Evolutionary conservation across 2,888 invertebrate species (phyloP), one percentile per base, ranked within the genome.

Genomic region (Xanthia togata): DNA sequence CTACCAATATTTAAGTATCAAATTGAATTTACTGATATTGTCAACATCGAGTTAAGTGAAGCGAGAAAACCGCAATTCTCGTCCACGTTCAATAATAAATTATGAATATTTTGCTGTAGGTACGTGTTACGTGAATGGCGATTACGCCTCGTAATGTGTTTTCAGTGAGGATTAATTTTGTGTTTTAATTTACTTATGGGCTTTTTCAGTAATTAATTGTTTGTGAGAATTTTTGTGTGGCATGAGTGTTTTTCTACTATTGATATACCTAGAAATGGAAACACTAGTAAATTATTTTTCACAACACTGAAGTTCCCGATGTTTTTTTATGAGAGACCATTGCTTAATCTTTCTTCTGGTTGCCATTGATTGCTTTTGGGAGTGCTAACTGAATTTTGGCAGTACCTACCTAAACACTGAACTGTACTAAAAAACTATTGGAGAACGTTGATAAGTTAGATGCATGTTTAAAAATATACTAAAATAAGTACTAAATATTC

Each of bases 51-150:
- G 57, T 74, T 68, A 75, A 74, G 62, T 59, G 53, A 70, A 60
- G 67, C 59, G 82, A 14, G 71, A 76, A 83, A 86, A 82, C 83
- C 23, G 71, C 79, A 78, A 72, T 79, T 23, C 62, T 79, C 69
- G 60, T 83, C 76, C 38, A 41, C 23, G 44, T 73, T 31, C 68
- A 81, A 85, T 77, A 79, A 85, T 81, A 73, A 72, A 72, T 85
- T 85, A 85, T 90, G 76, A 67, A 85, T 86, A 86, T 87, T 85
- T 81, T 47, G 71, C 74, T 82, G 73, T n/a, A n/a, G n/a, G n/a
- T 60, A 57, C 50, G 62, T 67, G 84, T 47, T 67, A 73, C 67
- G 60, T 20, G 26, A 79, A 82, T 68, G 44, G 65, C 50, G 68
- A 75, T 77, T 75, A 79, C 73, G 41, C 64, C 60, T 38, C 65